These are phyloP conservation scores for Leptosomus discolor DNA, from an alignment of 2,113 vertebrate genomes.

Conservation along the genomic window DNA sequence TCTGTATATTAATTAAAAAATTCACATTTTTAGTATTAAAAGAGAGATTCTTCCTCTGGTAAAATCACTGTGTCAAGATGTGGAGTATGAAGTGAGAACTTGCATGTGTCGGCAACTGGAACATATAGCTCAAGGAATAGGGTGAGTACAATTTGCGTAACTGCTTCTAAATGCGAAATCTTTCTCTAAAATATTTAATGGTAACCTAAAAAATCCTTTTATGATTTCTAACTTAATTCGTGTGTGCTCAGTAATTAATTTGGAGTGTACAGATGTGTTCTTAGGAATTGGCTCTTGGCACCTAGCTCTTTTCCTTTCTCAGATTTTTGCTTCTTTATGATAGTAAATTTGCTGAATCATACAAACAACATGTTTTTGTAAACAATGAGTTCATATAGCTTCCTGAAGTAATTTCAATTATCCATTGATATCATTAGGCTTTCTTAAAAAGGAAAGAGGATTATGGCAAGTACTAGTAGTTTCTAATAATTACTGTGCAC, in stretches of 20 bases:
- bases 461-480: not conserved
- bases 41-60: slow-evolving; percentile 90
- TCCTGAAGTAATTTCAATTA: not conserved
- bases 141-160: slow-evolving; percentile 75
- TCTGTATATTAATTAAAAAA: not conserved
- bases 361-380: not conserved
- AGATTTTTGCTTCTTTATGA: not conserved
- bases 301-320: not conserved
- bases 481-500: not conserved
- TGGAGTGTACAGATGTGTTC: not conserved
- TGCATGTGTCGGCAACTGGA: slow-evolving; percentile 93
- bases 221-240: not conserved
- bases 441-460: not conserved
- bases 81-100: slow-evolving; percentile 89
- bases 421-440: not conserved
- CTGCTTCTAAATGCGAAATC: not conserved
- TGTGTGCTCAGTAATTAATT: not conserved
- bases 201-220: not conserved
- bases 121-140: slow-evolving; percentile 85
- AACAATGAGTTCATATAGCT: not conserved
- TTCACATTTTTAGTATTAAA: slow-evolving; percentile 80
- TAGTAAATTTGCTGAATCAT: not conserved
- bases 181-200: not conserved
- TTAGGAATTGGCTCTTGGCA: not conserved
- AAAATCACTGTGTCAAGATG: slow-evolving; percentile 89